Evolutionary conservation across 1,140 invertebrate species (phyloP), one percentile per base, ranked within the genome.

Genomic region (Leptinotarsa lineolata): DNA sequence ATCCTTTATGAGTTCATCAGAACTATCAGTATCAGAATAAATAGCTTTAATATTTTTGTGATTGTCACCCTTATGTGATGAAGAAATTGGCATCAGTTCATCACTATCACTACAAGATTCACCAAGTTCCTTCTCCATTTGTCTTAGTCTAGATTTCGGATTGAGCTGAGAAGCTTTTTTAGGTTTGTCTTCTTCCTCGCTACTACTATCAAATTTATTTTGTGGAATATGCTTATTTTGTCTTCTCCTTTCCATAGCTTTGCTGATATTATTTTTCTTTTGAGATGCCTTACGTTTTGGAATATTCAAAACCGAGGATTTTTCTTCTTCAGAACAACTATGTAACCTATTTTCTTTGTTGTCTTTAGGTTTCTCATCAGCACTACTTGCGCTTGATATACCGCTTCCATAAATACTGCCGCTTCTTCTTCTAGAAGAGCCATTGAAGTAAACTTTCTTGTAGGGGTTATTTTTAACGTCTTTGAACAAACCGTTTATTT

Each of bases 371-470:
- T 83, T 74, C 86, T 88, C 74, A 80, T 84, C 74, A 80, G 91
- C 91, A 79, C 87, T 89, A 76, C 89, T 86, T 72, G 87, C 87
- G 79, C 91, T 92, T 2, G 91, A 92, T 22, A 91, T 76, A 48
- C 90, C 90, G 81, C 90, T 92, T 12, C 85, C 86, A 74, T 91
- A 92, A 61, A 91, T 84, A 78, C 87, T 88, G 73, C 85, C 87
- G 76, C 88, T 89, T 78, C 90, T 88, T 74, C 90, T 88, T 74
- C 88, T 87, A 20, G 89, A 86, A 21, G 91, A 89, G 58, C 93
- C 93, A 82, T 94, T 94, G 20, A 93, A 89, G 82, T 93, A 94
- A 68, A 91, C 83, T 79, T 90, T 90, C 79, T 92, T 93, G 79
- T 91, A 92, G 20, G 90, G 90, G 84, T 92, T 92, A 45, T 88